phyloP scores from a whole-genome alignment of 2,113 vertebrate genomes.

The Albula glossodonta region DNA sequence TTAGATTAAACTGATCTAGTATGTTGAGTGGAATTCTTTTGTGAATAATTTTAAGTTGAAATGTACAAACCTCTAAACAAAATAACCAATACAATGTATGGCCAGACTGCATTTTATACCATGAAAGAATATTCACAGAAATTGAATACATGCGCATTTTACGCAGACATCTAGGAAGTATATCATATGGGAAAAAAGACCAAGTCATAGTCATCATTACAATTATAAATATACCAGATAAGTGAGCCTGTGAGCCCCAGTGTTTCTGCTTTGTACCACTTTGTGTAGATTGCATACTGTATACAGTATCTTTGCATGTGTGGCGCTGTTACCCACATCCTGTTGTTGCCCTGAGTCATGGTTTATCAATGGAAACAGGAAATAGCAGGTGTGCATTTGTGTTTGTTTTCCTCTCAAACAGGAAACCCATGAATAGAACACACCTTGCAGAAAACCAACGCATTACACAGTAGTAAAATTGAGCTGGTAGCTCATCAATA shows the following conservation, averaged over 20 bases:
- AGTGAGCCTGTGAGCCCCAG: not conserved
- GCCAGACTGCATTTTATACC: no score
- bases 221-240: not conserved
- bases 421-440: conserved; percentile 13
- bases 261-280: not conserved
- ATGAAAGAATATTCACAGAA: no score
- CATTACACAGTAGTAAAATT: not conserved
- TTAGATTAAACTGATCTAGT: no score
- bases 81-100: no score
- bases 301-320: conserved; percentile 15
- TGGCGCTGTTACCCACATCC: not conserved
- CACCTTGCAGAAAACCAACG: not conserved
- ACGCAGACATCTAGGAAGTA: no score
- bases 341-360: conserved; percentile 31
- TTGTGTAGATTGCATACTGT: conserved; percentile 2
- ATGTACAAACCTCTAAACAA: no score
- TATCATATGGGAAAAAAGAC: no score
- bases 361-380: conserved; percentile 14
- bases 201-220: not conserved
- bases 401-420: conserved; percentile 17
- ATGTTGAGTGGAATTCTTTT: no score
- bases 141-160: no score
- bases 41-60: no score
- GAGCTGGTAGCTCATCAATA: not conserved
- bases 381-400: conserved; percentile 18